Percentiles rank a stretch among this genome's conserved stretches.
These are phyloP conservation scores for Chelon labrosus DNA, from an alignment of 2,797 vertebrate genomes.

Conservation along the genomic window DNA sequence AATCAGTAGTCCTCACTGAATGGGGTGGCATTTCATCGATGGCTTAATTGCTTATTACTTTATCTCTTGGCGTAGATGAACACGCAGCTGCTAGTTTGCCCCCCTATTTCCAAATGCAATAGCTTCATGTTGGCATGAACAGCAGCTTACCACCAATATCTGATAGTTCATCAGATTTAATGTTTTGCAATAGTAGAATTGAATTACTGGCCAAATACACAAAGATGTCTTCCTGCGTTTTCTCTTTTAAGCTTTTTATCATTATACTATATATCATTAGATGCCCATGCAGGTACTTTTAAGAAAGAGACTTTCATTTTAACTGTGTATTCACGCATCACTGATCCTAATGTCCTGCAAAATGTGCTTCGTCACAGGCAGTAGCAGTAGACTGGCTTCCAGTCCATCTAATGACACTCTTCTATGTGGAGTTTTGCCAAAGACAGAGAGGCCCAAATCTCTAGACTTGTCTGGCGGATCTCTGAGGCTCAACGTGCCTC, in stretches of 20 bases:
- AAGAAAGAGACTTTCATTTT: not conserved
- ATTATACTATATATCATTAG: conserved; percentile 27
- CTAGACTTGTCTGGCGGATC: conserved; percentile 77
- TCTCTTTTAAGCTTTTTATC: not conserved
- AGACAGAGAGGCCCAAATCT: conserved; percentile 81
- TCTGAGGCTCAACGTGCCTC: conserved; percentile 86
- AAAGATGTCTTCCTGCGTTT: not conserved
- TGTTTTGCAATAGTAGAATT: not conserved
- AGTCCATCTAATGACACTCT: conserved; percentile 80
- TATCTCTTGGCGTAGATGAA: not conserved
- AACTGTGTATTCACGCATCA: not conserved
- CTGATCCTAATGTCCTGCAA: conserved; percentile 14
- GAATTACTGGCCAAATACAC: not conserved
- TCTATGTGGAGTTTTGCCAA: conserved; percentile 83
- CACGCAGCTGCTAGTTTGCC: conserved; percentile 11
- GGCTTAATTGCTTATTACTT: conserved; percentile 11
- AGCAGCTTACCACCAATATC: not conserved
- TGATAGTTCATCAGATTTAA: not conserved
- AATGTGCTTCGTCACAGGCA: conserved; percentile 54
- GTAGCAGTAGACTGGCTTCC: conserved; percentile 66
- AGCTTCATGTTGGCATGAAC: conserved; percentile 1
- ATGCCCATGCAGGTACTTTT: conserved; percentile 37
- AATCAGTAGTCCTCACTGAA: conserved; percentile 7
- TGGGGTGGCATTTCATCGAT: conserved; percentile 15
- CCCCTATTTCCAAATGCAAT: not conserved